Evolutionary conservation across 2,797 vertebrate species (phyloP).

Genomic region (Rhabdomys pumilio): DNA sequence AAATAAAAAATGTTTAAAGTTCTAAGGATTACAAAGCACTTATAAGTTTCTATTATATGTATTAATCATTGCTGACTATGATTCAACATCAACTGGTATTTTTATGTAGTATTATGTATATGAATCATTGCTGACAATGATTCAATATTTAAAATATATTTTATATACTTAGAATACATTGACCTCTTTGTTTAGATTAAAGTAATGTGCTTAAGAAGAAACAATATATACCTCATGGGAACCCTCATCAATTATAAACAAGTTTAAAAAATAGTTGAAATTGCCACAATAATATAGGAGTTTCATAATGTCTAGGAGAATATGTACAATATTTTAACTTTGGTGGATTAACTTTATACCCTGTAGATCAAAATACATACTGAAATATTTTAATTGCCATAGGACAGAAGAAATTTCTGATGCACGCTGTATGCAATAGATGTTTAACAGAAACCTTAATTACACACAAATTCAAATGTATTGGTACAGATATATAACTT

Average conservation of each 20-base stretch:
- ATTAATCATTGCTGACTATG: not conserved
- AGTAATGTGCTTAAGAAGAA: not conserved
- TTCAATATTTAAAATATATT: not conserved
- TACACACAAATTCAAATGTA: not conserved
- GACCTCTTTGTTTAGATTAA: not conserved
- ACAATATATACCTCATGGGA: not conserved
- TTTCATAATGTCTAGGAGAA: not conserved
- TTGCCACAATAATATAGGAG: not conserved
- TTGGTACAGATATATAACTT: not conserved
- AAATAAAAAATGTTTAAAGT: not conserved
- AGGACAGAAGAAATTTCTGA: not conserved
- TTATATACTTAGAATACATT: not conserved
- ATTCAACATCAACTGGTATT: not conserved
- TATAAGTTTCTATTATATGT: not conserved
- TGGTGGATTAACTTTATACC: not conserved
- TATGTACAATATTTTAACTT: not conserved
- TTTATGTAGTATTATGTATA: not conserved
- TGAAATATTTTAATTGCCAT: not conserved
- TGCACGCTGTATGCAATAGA: not conserved
- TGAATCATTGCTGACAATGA: not conserved
- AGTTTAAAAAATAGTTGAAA: slow-evolving; percentile 7
- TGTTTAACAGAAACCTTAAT: not conserved
- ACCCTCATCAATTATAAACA: not conserved
- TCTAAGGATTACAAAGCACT: not conserved
- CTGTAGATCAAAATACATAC: not conserved